phyloP scores from a whole-genome alignment of 2,797 vertebrate species.

The Scyliorhinus canicula region DNA sequence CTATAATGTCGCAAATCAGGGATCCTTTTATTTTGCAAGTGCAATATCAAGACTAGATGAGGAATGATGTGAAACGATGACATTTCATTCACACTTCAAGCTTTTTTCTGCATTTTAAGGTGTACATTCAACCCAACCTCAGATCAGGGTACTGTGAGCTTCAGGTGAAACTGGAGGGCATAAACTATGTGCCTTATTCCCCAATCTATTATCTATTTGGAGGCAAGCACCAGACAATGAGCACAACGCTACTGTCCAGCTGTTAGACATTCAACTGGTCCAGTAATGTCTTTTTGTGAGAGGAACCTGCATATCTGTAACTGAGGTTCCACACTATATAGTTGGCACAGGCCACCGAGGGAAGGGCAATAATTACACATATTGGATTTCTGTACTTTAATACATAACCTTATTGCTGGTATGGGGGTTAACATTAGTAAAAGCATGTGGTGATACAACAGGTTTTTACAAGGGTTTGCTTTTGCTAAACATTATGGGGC shows the following conservation, averaged over 20 bases:
- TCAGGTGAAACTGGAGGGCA: not conserved
- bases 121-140: not conserved
- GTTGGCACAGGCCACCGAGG: not conserved
- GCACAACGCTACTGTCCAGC: not conserved
- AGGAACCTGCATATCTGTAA: not conserved
- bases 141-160: not conserved
- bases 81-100: not conserved
- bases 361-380: not conserved
- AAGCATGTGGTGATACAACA: not conserved
- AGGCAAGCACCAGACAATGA: not conserved
- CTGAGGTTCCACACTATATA: not conserved
- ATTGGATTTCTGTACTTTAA: not conserved
- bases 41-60: not conserved
- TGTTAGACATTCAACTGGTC: not conserved
- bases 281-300: not conserved
- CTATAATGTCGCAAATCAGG: not conserved
- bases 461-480: not conserved
- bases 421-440: not conserved
- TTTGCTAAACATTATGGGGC: not conserved
- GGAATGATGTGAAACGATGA: not conserved
- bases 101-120: not conserved
- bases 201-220: not conserved
- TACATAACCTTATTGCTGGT: not conserved
- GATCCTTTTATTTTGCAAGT: not conserved
- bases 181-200: not conserved